Evolutionary conservation across 2,888 invertebrate species (phyloP).

Genomic region (Andrena camellia): DNA sequence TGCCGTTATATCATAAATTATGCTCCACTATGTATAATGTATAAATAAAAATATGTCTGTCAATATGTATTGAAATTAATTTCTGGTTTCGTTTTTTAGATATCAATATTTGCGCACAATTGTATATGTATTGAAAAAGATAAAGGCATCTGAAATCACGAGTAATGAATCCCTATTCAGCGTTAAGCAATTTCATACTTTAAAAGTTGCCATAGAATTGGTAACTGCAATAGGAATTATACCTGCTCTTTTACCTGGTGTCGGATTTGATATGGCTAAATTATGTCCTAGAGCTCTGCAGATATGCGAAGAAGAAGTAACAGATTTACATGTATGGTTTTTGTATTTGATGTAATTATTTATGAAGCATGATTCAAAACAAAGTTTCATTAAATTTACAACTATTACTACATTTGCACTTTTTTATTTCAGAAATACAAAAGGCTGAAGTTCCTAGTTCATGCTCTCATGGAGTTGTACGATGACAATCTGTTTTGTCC

Average conservation of each 20-base stretch:
- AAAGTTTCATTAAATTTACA: not conserved
- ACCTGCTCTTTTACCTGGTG: constrained; percentile 88
- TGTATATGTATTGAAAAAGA: constrained; percentile 66
- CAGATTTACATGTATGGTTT: constrained; percentile 84
- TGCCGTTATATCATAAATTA: no score
- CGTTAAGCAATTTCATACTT: constrained; percentile 88
- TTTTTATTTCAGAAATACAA: constrained; percentile 86
- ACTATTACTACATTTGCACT: not conserved
- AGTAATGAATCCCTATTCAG: constrained; percentile 85
- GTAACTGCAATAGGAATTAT: constrained; percentile 89
- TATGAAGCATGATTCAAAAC: not conserved
- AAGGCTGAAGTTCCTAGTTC: constrained; percentile 87
- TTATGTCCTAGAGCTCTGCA: constrained; percentile 84
- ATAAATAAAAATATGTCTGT: no score
- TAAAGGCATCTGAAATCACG: constrained; percentile 62
- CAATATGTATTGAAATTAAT: no score
- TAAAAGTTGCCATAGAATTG: constrained; percentile 88
- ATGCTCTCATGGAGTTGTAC: constrained; percentile 85
- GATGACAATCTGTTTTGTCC: constrained; percentile 72
- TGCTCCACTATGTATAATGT: no score
- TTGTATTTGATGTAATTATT: constrained; percentile 51
- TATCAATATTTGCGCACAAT: constrained; percentile 73
- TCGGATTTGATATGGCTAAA: constrained; percentile 87
- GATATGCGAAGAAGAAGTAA: constrained; percentile 82
- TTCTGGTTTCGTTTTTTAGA: constrained; percentile 55